Percentiles rank a stretch among this genome's conserved stretches.
Evolutionary conservation across 2,888 invertebrate genomes (phyloP).

Genomic region (Epinotia ramella): DNA sequence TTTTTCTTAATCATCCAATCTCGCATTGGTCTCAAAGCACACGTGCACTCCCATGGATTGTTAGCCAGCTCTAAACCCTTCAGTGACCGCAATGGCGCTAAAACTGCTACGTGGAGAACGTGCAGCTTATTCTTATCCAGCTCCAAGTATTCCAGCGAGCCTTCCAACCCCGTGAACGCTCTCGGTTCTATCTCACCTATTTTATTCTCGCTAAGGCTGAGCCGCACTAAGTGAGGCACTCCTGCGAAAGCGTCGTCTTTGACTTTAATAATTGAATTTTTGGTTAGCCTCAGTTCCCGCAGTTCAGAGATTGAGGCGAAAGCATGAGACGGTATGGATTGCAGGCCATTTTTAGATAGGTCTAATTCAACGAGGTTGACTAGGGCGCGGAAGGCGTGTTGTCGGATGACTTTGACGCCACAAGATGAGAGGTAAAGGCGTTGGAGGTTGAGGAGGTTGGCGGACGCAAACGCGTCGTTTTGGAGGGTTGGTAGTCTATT

Average conservation of each 20-base stretch:
- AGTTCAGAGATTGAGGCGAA: conserved; percentile 90
- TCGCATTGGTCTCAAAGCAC: conserved; percentile 89
- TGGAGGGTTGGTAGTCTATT: conserved; percentile 89
- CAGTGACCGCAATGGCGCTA: conserved; percentile 88
- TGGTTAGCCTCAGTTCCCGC: conserved; percentile 89
- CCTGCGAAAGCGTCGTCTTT: conserved; percentile 88
- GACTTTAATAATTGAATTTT: conserved; percentile 90
- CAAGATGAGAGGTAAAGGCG: conserved; percentile 91
- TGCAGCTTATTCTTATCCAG: conserved; percentile 90
- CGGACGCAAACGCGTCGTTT: conserved; percentile 90
- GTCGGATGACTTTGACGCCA: conserved; percentile 88
- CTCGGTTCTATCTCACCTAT: conserved; percentile 88
- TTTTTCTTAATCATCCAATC: conserved; percentile 93
- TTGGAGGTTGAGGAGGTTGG: conserved; percentile 92
- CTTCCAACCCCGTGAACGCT: conserved; percentile 90
- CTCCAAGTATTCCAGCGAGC: conserved; percentile 90
- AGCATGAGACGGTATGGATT: conserved; percentile 89
- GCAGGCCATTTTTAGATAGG: conserved; percentile 89
- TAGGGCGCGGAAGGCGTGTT: conserved; percentile 90
- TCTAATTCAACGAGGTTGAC: conserved; percentile 93
- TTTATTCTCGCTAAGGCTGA: conserved; percentile 91
- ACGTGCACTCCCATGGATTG: conserved; percentile 94
- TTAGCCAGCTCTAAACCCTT: conserved; percentile 91
- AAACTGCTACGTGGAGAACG: conserved; percentile 87
- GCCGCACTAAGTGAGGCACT: conserved; percentile 88